Evolutionary conservation across 2,797 vertebrate genomes (phyloP), one percentile per base, ranked within the genome.

Genomic region (Pyrocephalus nanus): DNA sequence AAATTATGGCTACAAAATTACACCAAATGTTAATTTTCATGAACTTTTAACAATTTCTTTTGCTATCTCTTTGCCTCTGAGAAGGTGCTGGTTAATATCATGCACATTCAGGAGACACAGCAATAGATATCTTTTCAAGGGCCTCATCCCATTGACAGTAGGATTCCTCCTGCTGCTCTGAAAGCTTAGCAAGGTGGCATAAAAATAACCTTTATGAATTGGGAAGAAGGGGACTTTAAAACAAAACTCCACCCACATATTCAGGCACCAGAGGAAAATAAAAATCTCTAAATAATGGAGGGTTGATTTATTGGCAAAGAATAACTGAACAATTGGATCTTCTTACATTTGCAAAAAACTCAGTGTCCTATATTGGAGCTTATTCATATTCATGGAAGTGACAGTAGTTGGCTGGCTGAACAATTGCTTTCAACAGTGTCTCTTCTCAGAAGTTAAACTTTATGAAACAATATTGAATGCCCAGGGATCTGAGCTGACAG

Each of bases 341-440:
- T 92, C 83, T 60, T 90, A 36, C 32, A 58, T 93, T 85, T 96
- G 86, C 51, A 86, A 86, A 78, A 96, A 94, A 43, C 74, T 96
- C 40, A 6, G 57, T 92, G 95, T 91, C 94, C 88, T 95, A 58
- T 95, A 80, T 87, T 88, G 73, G 80, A 93, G 62, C 92, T 96
- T 91, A 94, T 94, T 97, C 88, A 88, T 94, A 90, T 96, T 95
- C 83, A 89, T 92, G 92, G 81, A 65, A 94, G 75, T 88, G 91
- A 88, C 88, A 82, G 78, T 48, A 91, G 87, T 72, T 97, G 93
- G 72, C 85, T 95, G 85, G 50, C 67, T 92, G 93, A 96, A 96
- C 74, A 78, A 87, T 89, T 55, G 70, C 81, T 91, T 94, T 81
- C 90, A 79, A 78, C 88, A 86, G 9, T 45, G 85, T 89, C 54